Evolutionary conservation across 2,113 vertebrate species (phyloP).

Genomic region (Pomatorhinus ruficollis): DNA sequence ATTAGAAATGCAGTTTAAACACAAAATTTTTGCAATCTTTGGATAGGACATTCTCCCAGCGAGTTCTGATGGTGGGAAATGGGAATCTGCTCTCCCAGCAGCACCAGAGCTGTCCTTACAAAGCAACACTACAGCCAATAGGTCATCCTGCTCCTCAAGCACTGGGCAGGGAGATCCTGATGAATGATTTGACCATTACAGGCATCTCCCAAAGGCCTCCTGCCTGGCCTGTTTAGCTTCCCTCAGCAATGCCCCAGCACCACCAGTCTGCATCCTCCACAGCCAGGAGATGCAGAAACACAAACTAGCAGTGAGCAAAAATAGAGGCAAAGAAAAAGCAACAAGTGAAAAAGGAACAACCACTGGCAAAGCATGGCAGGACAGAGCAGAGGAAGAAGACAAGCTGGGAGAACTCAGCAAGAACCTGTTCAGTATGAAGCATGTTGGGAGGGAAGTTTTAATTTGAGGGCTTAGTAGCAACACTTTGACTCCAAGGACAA

Average conservation of each 20-base stretch:
- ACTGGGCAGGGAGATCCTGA: neutral
- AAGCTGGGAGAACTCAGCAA: neutral
- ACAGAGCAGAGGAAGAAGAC: neutral
- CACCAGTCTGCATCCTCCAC: neutral
- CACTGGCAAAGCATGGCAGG: neutral
- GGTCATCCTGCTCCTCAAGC: neutral
- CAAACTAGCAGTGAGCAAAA: neutral
- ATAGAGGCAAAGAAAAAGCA: neutral
- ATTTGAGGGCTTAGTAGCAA: neutral
- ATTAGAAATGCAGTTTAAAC: conserved; percentile 5
- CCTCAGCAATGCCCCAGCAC: neutral
- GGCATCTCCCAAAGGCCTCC: neutral
- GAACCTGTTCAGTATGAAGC: neutral
- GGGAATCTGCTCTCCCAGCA: neutral
- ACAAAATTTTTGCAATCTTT: neutral
- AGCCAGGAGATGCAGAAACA: neutral
- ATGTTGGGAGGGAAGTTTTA: neutral
- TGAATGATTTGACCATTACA: neutral
- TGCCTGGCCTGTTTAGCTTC: neutral
- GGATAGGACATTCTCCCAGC: neutral
- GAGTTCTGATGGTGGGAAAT: neutral
- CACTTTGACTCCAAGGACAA: neutral
- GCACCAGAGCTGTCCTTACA: neutral
- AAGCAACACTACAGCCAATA: neutral
- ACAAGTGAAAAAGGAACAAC: neutral